phyloP scores from a whole-genome alignment of 2,888 invertebrate species.

The Lymantria monacha region DNA sequence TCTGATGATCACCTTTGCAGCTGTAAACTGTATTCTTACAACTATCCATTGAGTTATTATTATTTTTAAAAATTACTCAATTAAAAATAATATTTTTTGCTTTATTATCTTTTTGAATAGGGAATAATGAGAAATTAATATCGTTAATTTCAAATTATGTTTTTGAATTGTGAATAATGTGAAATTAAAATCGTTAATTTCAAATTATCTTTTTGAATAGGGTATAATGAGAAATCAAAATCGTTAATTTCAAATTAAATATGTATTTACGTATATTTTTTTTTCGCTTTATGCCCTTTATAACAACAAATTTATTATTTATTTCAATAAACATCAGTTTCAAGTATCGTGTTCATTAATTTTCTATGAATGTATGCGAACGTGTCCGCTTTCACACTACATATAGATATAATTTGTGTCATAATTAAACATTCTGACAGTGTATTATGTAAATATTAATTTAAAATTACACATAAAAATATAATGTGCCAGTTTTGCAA shows the following conservation, averaged over 20 bases:
- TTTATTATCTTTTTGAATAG: no score
- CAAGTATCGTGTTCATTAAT: conserved; percentile 50
- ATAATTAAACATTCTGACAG: conserved; percentile 47
- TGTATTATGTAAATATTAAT: conserved; percentile 48
- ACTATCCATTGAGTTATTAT: background rate
- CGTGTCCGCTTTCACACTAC: conserved; percentile 26
- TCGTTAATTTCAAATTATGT: no score
- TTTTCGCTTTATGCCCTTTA: conserved; percentile 71
- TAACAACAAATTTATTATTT: conserved; percentile 65
- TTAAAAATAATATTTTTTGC: background rate
- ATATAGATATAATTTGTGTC: conserved; percentile 29
- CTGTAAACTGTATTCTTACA: background rate
- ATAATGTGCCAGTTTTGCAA: conserved; percentile 57
- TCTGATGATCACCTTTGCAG: background rate
- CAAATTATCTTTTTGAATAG: conserved; percentile 28
- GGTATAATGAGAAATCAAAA: conserved; percentile 45
- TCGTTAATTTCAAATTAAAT: conserved; percentile 65
- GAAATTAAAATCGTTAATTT: conserved; percentile 45
- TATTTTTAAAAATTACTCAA: background rate
- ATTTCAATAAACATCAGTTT: conserved; percentile 62
- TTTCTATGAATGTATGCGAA: conserved; percentile 42
- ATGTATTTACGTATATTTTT: conserved; percentile 77
- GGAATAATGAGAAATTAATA: no score
- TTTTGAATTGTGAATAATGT: conserved; percentile 19
- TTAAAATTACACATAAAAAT: conserved; percentile 45